Base-by-base conservation (phyloP, 2,797 vertebrate genomes). In the Philypnodon macrostomus region DNA sequence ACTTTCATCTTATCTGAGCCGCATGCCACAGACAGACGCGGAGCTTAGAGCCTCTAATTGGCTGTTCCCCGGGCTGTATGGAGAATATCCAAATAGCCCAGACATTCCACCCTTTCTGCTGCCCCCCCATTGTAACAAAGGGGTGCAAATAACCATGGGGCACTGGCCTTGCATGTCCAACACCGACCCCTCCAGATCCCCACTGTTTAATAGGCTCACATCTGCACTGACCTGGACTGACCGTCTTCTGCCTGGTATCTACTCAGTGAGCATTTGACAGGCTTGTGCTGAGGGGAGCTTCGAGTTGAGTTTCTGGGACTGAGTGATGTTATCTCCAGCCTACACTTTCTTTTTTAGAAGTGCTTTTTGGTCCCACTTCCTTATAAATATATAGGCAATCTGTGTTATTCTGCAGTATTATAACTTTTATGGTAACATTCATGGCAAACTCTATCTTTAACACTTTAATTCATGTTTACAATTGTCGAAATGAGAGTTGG, bases 1-100 rank as follows among this genome's bases (percentile, higher is more conserved):
- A 59, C 70, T 70, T 80, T 81, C 75, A 76, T 85, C 79, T 85
- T 81, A 85, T 87, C 81, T 84, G 60, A 70, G 58, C 70, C 64
- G 60, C 79, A 80, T 84, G 80, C 79, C 79, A 71, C 58, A 83
- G 78, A 70, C 75, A 73, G 66, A 60, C 65, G 51, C 51, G 56
- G 58, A 53, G 70, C 67, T 79, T 60, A 75, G 81, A 81, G 75
- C 60, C 70, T 70, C 67, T 85, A 86, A 87, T 79, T 75, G 79
- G 58, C 15, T 63, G 67, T 73, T 73, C 79, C 83, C 75, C 50
- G 44, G 78, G 81, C n/a, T n/a, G 77, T 76, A 70, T 52, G 69
- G 66, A 78, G 73, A 31, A 69, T 70, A 67, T 77, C 81, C 76
- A 74, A 57, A 46, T 61, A 65, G 73, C 71, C 64, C 79, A 84